Evolutionary conservation across 2,888 invertebrate species (phyloP).

Genomic region (Cremastinae sp.): DNA sequence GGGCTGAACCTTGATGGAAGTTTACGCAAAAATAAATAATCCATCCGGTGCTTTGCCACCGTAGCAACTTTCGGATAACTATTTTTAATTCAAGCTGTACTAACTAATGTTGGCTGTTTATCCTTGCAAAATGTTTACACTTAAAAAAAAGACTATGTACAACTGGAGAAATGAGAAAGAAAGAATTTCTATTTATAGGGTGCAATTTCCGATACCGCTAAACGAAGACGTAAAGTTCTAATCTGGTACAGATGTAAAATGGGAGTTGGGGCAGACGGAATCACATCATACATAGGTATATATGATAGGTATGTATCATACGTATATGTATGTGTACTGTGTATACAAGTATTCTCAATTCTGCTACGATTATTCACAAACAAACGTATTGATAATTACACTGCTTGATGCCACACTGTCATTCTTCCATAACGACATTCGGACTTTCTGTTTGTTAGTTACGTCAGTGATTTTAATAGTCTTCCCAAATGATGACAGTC

Average conservation of each 20-base stretch:
- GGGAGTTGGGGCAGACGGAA: constrained; percentile 34
- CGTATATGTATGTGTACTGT: too few species aligned
- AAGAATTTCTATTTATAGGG: not conserved
- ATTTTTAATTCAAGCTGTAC: too few species aligned
- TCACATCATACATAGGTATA: too few species aligned
- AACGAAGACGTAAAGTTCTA: constrained; percentile 34
- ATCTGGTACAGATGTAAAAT: constrained; percentile 23
- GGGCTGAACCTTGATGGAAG: too few species aligned
- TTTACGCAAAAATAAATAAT: too few species aligned
- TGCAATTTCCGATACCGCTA: constrained; percentile 1
- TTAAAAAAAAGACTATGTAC: too few species aligned
- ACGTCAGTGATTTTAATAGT: not conserved
- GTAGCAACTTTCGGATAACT: too few species aligned
- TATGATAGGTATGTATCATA: too few species aligned
- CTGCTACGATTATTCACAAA: constrained; percentile 77
- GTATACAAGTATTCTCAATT: constrained; percentile 57
- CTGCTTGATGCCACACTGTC: constrained; percentile 77
- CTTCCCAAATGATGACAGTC: constrained; percentile 70
- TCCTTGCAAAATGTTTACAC: too few species aligned
- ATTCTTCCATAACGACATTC: constrained; percentile 57
- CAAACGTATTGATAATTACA: constrained; percentile 77
- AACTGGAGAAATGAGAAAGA: too few species aligned
- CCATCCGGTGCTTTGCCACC: too few species aligned
- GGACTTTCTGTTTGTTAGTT: constrained; percentile 5
- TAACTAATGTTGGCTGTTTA: too few species aligned